Conservation (phyloP, 2,113 vertebrate species). For the Oenanthe melanoleuca region DNA sequence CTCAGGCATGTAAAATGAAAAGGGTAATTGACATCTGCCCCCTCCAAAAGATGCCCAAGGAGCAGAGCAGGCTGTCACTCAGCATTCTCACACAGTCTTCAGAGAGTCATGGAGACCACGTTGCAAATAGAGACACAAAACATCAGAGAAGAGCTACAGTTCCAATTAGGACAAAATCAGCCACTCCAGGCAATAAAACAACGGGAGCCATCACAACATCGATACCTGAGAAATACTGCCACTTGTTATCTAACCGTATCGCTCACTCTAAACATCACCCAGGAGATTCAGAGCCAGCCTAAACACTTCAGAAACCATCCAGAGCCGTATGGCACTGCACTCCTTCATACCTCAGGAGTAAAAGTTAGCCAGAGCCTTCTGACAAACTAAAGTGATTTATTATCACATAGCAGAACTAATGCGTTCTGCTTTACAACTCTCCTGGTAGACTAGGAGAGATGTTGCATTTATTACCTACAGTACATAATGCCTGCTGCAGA, state of each 20-base stretch:
- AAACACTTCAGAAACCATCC: slow-evolving; percentile 80
- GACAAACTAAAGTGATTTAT: slow-evolving; percentile 89
- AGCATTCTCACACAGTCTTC: background rate
- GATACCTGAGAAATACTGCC: slow-evolving; percentile 83
- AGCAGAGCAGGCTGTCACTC: background rate
- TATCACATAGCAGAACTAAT: slow-evolving; percentile 86
- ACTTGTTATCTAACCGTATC: slow-evolving; percentile 86
- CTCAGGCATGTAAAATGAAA: background rate
- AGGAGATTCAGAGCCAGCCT: slow-evolving; percentile 74
- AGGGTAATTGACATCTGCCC: slow-evolving; percentile 14
- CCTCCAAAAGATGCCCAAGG: background rate
- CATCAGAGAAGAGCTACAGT: slow-evolving; percentile 75
- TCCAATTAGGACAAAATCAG: slow-evolving; percentile 87
- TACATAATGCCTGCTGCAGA: slow-evolving; percentile 81
- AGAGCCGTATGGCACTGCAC: slow-evolving; percentile 75
- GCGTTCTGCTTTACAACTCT: slow-evolving; percentile 86
- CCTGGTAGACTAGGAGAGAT: slow-evolving; percentile 80
- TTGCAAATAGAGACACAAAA: slow-evolving; percentile 85
- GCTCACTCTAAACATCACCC: slow-evolving; percentile 83
- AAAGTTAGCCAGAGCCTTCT: slow-evolving; percentile 78
- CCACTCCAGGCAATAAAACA: slow-evolving; percentile 82
- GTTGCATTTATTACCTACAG: slow-evolving; percentile 85
- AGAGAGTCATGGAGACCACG: background rate
- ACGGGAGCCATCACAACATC: slow-evolving; percentile 75
- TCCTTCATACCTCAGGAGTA: slow-evolving; percentile 78